phyloP scores from a whole-genome alignment of 2,113 vertebrate genomes.

The Epinephelus cyanopodus region DNA sequence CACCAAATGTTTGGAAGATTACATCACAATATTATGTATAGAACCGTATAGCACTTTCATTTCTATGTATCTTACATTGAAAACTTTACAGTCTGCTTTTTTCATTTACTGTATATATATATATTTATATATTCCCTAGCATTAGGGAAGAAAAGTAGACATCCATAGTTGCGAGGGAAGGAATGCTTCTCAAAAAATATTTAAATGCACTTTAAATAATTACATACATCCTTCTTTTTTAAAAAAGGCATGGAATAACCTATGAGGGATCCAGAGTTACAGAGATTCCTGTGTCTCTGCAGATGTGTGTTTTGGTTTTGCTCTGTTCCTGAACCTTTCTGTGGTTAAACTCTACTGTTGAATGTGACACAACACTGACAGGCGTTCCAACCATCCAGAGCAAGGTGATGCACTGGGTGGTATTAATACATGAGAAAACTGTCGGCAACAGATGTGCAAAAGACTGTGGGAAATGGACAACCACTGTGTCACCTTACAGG shows the following conservation, averaged over 20 bases:
- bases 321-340: constrained; percentile 24
- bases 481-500: not conserved
- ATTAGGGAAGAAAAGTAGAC: constrained; percentile 80
- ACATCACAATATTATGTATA: constrained; percentile 83
- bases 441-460: constrained; percentile 34
- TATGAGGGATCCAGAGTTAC: constrained; percentile 26
- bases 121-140: constrained; percentile 80
- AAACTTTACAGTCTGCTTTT: constrained; percentile 85
- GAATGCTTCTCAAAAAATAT: constrained; percentile 85
- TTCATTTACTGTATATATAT: constrained; percentile 81
- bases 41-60: constrained; percentile 79
- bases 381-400: constrained; percentile 23
- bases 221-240: constrained; percentile 78
- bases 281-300: constrained; percentile 26
- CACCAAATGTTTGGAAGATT: constrained; percentile 84
- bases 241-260: constrained; percentile 67
- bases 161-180: constrained; percentile 83
- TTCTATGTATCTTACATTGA: constrained; percentile 86
- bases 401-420: constrained; percentile 15
- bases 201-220: constrained; percentile 87
- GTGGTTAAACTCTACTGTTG: constrained; percentile 27
- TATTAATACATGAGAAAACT: constrained; percentile 46
- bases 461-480: constrained; percentile 21
- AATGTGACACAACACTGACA: constrained; percentile 55
- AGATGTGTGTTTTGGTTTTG: constrained; percentile 38